A percentile compares a stretch with the other conserved stretches of the same genome.
phyloP scores from a whole-genome alignment of 2,888 invertebrate genomes.

The Scaptomyza reducta region DNA sequence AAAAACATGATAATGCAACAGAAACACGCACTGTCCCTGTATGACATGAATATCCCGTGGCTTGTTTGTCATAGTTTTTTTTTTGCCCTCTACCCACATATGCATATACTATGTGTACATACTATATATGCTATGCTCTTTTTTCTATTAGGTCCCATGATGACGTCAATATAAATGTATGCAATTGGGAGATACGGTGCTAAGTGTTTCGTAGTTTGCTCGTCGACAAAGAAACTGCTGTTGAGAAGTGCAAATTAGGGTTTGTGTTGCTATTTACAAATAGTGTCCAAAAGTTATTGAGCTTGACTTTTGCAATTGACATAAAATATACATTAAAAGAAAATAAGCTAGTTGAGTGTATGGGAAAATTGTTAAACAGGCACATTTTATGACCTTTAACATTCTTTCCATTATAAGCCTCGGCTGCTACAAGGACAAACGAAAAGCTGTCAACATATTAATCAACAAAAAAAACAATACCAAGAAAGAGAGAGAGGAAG shows the following conservation, averaged over 20 bases:
- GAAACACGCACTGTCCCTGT: not conserved
- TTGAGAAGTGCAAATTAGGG: conserved; percentile 54
- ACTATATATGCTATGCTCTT: conserved; percentile 14
- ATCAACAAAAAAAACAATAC: conserved; percentile 24
- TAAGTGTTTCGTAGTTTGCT: conserved; percentile 28
- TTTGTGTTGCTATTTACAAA: conserved; percentile 35
- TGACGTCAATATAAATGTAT: conserved; percentile 63
- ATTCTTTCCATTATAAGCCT: conserved; percentile 3
- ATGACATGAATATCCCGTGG: conserved; percentile 3
- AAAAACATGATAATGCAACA: not conserved
- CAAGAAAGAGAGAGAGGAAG: not conserved
- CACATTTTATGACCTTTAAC: not conserved
- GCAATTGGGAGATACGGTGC: conserved; percentile 38
- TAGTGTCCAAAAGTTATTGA: conserved; percentile 47
- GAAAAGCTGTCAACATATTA: conserved; percentile 29
- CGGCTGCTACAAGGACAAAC: conserved; percentile 7
- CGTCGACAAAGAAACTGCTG: conserved; percentile 15
- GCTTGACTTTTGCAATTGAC: conserved; percentile 19
- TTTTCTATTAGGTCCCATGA: not conserved
- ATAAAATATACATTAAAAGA: not conserved
- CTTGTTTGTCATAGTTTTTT: not conserved
- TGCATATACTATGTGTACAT: not conserved
- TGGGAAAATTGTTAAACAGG: conserved; percentile 10
- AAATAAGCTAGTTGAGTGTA: conserved; percentile 8
- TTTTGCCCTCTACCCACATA: not conserved